Base-by-base conservation (phyloP, 2,113 vertebrate genomes). In the Oncorhynchus clarkii region DNA sequence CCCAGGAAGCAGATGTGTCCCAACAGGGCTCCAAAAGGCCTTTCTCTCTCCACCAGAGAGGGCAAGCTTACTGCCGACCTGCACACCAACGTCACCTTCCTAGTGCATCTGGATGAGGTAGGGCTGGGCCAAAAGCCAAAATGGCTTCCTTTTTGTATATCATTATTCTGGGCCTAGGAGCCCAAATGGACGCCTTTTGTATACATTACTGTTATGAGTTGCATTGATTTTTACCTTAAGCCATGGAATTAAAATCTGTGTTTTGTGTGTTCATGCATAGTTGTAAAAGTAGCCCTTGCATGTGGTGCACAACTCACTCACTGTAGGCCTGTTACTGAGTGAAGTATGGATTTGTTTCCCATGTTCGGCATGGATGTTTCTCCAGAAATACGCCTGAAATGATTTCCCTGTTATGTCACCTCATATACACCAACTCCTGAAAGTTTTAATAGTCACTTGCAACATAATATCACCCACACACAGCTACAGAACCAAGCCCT, bases 61-160 rank as follows among this genome's bases (percentile, higher is more conserved):
- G 94, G 94, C 2, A 95, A 94, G 59, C 88, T 99, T 82, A 94
- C 96, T 16, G 94, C 94, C 0, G 94, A 94, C 74, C 92, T 96
- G 76, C 95, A 95, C 0, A 94, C 88, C 87, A 99, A 99, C 0
- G 94, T 97, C 5, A 98, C 97, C 24, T 99, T 99, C 85, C 84
- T 97, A 68, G 93, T 99, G 73, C 93, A 96, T 11, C 93, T 99
- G 86, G 96, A 99, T 78, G 97, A 99, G 96, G 98, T 98, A 54
- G 51, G 4, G 51, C 51, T 18, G 87, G 39, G 87, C 59, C 20
- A 20, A 0, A 2, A 67, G 26, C 72, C 20, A 26, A 39, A 2
- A 39, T 34, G 18, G 18, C 31, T 8, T 34, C 31, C 31, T 8
- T 16, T 14, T 26, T 20, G 14, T 5, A 5, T 67, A 26, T 45